phyloP scores from a whole-genome alignment of 2,113 vertebrate genomes.

The Strigops habroptila region DNA sequence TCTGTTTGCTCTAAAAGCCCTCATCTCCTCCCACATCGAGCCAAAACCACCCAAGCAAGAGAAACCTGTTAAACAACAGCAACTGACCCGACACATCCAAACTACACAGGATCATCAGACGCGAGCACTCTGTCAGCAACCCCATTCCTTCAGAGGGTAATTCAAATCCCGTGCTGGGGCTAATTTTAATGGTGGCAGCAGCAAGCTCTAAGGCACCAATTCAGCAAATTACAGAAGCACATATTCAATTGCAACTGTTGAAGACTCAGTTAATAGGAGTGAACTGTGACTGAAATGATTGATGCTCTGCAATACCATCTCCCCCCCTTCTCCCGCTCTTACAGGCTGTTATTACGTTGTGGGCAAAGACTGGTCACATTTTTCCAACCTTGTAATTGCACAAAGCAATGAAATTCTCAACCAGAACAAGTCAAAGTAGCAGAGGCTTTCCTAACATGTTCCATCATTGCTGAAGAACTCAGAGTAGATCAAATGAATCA shows the following conservation, averaged over 20 bases:
- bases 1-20: not conserved
- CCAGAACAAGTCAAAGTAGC: not conserved
- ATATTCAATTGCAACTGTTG: not conserved
- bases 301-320: not conserved
- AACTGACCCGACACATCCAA: fast-evolving
- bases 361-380: not conserved
- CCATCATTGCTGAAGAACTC: not conserved
- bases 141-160: fast-evolving
- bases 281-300: not conserved
- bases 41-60: not conserved
- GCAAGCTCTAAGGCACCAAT: not conserved
- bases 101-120: fast-evolving
- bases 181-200: not conserved
- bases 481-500: not conserved
- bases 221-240: not conserved
- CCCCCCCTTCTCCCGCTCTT: not conserved
- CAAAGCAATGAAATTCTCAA: not conserved
- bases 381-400: not conserved
- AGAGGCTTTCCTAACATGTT: not conserved
- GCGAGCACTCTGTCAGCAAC: not conserved
- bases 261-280: not conserved
- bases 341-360: not conserved
- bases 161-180: fast-evolving
- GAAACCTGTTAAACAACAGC: not conserved
- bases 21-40: not conserved